phyloP scores from a whole-genome alignment of 1,140 invertebrate genomes.

The Eufriesea mexicana region DNA sequence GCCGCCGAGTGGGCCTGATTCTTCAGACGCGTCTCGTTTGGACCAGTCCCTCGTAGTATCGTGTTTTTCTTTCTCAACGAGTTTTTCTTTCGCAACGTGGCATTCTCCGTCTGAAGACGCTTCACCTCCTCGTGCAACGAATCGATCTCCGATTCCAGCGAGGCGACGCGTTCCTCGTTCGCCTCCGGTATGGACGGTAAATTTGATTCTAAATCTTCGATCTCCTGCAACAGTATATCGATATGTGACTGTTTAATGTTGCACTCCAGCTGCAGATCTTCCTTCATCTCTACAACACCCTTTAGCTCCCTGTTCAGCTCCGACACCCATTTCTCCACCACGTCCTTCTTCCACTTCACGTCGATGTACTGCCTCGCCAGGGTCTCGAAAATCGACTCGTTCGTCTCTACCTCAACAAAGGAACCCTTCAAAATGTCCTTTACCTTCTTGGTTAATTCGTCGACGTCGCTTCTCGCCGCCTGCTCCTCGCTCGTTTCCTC shows the following conservation, averaged over 20 bases:
- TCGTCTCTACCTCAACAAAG: slow-evolving; percentile 57
- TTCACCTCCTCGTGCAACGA: slow-evolving; percentile 73
- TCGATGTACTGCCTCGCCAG: slow-evolving; percentile 76
- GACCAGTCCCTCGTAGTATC: background rate
- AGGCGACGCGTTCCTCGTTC: slow-evolving; percentile 77
- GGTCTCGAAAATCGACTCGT: slow-evolving; percentile 73
- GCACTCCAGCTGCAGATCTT: slow-evolving; percentile 75
- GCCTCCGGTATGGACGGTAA: slow-evolving; percentile 79
- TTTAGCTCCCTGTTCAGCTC: slow-evolving; percentile 76
- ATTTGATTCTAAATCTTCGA: slow-evolving; percentile 74
- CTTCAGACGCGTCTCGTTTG: slow-evolving; percentile 3
- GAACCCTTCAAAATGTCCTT: slow-evolving; percentile 74
- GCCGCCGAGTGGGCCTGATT: slow-evolving; percentile 70
- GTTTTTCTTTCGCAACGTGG: slow-evolving; percentile 80
- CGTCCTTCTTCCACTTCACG: slow-evolving; percentile 77
- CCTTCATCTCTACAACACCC: slow-evolving; percentile 71
- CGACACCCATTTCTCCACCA: slow-evolving; percentile 76
- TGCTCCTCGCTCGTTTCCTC: background rate
- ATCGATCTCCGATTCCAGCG: slow-evolving; percentile 77
- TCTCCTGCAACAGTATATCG: slow-evolving; percentile 74
- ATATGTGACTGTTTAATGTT: slow-evolving; percentile 77
- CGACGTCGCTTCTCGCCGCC: slow-evolving; percentile 29
- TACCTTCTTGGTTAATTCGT: slow-evolving; percentile 67
- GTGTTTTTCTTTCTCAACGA: slow-evolving; percentile 82
- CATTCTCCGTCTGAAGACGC: slow-evolving; percentile 82